Percentiles rank a stretch among this genome's conserved stretches.
phyloP scores from a whole-genome alignment of 2,888 invertebrate species.

The Drosophila aldrichi region DNA sequence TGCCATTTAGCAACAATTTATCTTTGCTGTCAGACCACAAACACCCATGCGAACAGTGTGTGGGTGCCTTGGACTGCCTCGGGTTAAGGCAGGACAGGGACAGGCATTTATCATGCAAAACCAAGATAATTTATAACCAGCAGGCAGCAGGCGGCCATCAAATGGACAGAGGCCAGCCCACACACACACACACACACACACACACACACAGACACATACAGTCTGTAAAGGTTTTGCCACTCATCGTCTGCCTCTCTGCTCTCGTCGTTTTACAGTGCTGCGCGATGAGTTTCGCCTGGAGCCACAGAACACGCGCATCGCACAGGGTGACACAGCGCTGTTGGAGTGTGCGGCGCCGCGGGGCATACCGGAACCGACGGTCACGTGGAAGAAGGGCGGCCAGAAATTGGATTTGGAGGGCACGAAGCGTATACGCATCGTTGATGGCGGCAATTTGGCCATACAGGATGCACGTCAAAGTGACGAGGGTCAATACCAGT shows the following conservation, averaged over 20 bases:
- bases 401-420: conserved; percentile 90
- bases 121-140: conserved; percentile 80
- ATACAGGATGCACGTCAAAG: conserved; percentile 92
- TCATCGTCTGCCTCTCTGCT: conserved; percentile 31
- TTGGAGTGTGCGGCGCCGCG: conserved; percentile 95
- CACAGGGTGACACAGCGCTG: conserved; percentile 93
- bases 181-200: conserved; percentile 10
- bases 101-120: conserved; percentile 74
- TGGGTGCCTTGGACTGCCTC: conserved; percentile 27
- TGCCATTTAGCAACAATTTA: conserved; percentile 80
- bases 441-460: conserved; percentile 92
- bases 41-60: conserved; percentile 43
- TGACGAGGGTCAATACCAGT: conserved; percentile 93
- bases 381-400: conserved; percentile 95
- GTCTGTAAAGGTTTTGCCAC: conserved; percentile 7
- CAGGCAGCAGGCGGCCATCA: conserved; percentile 31
- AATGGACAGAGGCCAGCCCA: conserved; percentile 69
- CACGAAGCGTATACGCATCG: conserved; percentile 90
- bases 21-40: conserved; percentile 78
- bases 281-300: conserved; percentile 95
- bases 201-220: neutral
- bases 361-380: conserved; percentile 95
- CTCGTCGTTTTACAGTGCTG: conserved; percentile 88
- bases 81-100: conserved; percentile 66
- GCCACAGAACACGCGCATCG: conserved; percentile 93